Evolutionary conservation across 2,113 vertebrate genomes (phyloP).

Genomic region (Melanocharis versteri): DNA sequence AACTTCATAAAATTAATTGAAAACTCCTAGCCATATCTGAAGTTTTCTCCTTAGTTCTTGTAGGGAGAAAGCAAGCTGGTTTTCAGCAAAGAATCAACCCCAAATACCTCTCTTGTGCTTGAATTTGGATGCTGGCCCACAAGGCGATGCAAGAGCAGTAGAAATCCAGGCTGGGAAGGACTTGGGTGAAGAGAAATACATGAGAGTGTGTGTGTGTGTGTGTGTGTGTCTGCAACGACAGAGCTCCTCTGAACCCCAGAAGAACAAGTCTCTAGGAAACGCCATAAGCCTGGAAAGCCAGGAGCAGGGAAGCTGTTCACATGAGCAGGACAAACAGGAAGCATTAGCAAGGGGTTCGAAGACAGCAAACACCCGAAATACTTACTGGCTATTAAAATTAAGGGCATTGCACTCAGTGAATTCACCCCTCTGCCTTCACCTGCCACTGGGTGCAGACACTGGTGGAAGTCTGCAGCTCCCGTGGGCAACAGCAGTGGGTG

Average conservation of each 20-base stretch:
- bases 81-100: background rate
- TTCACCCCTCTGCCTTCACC: background rate
- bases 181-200: background rate
- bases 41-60: background rate
- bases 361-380: background rate
- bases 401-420: background rate
- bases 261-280: background rate
- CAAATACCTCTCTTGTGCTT: background rate
- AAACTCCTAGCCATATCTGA: background rate
- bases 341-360: background rate
- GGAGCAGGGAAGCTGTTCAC: background rate
- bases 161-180: background rate
- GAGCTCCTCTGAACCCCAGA: background rate
- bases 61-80: background rate
- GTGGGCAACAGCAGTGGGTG: background rate
- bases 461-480: background rate
- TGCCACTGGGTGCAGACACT: background rate
- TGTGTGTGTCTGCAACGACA: background rate
- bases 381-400: rapidly evolving
- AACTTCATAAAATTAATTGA: background rate
- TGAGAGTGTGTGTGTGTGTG: background rate
- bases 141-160: background rate
- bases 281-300: rapidly evolving
- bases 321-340: background rate
- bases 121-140: background rate